phyloP scores from a whole-genome alignment of 2,797 vertebrate species.

The Cygnus olor region DNA sequence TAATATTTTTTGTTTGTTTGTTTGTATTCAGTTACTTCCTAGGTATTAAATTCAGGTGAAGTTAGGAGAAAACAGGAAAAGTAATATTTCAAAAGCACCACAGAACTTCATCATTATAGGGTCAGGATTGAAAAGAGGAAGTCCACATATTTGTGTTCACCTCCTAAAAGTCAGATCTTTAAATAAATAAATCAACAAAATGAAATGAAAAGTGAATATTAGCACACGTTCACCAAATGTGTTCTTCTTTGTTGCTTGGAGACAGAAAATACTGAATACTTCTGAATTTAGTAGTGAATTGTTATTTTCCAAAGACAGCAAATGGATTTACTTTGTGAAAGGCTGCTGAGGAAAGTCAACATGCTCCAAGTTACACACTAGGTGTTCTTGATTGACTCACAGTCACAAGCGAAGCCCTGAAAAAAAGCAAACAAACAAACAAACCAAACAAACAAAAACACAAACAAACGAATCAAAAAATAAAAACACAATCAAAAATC shows the following conservation, averaged over 20 bases:
- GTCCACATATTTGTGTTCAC: neutral
- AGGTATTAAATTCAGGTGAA: neutral
- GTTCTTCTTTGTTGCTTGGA: neutral
- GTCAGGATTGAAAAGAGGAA: neutral
- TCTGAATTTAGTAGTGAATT: neutral
- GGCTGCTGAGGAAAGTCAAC: neutral
- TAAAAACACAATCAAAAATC: no score
- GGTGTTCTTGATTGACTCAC: neutral
- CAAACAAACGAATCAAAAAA: no score
- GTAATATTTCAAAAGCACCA: neutral
- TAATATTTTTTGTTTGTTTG: neutral
- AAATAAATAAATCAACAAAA: neutral
- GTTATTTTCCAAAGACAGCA: neutral
- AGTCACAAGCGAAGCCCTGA: neutral
- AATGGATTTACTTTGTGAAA: neutral
- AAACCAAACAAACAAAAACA: no score
- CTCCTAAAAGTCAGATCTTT: neutral
- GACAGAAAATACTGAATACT: neutral
- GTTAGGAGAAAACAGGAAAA: neutral
- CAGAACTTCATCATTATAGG: neutral
- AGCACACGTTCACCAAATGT: fast-evolving
- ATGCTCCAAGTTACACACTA: neutral
- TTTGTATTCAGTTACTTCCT: neutral
- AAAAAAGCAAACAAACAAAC: neutral
- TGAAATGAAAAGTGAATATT: neutral